Evolutionary conservation across 2,888 invertebrate genomes (phyloP).

Genomic region (Leptogaster cylindrica): DNA sequence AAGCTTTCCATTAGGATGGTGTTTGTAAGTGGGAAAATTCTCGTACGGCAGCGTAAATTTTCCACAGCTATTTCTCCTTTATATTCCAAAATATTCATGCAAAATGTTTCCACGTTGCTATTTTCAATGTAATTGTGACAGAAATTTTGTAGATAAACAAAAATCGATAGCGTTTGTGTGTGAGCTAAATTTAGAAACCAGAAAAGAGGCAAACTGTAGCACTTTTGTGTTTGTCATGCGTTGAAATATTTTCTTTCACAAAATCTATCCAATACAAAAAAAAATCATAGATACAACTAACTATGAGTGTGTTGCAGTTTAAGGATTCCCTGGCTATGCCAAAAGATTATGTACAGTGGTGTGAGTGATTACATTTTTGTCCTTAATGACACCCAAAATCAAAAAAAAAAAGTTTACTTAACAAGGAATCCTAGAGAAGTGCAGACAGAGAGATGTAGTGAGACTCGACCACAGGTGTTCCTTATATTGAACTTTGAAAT

Average conservation of each 20-base stretch:
- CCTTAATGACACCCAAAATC: not conserved
- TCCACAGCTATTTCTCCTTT: not conserved
- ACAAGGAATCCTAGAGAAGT: no score
- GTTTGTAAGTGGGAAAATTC: no score
- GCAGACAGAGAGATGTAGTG: no score
- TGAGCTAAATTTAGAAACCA: conserved; percentile 38
- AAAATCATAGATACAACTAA: no score
- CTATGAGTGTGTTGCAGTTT: not conserved
- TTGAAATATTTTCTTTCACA: conserved; percentile 20
- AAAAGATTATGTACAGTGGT: conserved; percentile 8
- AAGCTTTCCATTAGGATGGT: no score
- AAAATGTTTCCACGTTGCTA: conserved; percentile 22
- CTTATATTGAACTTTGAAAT: no score
- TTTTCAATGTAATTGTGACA: conserved; percentile 15
- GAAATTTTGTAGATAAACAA: conserved; percentile 24
- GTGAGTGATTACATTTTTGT: conserved; percentile 10
- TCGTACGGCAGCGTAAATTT: conserved; percentile 17
- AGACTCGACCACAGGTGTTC: no score
- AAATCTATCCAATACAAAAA: no score
- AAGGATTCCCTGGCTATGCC: not conserved
- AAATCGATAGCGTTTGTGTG: conserved; percentile 41
- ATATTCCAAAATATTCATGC: conserved; percentile 19
- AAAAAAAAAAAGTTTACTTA: conserved; percentile 11
- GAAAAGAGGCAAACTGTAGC: conserved; percentile 35
- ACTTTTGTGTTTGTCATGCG: conserved; percentile 31